Evolutionary conservation across 2,888 invertebrate genomes (phyloP).

Genomic region (Carterocephalus palaemon): DNA sequence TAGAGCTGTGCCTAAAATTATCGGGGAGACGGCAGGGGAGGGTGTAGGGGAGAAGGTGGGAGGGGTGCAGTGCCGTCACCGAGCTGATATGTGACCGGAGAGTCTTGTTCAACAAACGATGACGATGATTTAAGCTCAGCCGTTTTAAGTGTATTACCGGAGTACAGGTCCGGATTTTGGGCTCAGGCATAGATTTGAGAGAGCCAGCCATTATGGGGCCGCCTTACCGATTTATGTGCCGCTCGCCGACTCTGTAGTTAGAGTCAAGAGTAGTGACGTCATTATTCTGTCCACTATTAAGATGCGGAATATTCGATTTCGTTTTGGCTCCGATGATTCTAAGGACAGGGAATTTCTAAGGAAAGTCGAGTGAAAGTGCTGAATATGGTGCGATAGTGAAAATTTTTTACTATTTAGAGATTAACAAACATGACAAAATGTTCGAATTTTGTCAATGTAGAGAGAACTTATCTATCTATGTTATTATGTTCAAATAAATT

Average conservation of each 20-base stretch:
- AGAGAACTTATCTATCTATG: too few species aligned
- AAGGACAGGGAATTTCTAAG: too few species aligned
- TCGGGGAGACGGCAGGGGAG: slow-evolving; percentile 34
- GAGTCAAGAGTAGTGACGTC: slow-evolving; percentile 27
- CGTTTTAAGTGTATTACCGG: slow-evolving; percentile 78
- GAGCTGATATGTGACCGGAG: slow-evolving; percentile 77
- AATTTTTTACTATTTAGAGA: too few species aligned
- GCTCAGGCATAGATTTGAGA: slow-evolving; percentile 72
- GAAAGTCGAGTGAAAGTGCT: too few species aligned
- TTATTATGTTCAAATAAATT: too few species aligned
- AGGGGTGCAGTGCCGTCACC: slow-evolving; percentile 57
- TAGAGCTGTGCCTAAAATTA: slow-evolving; percentile 51
- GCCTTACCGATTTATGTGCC: slow-evolving; percentile 68
- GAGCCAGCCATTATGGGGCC: slow-evolving; percentile 64
- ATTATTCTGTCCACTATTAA: slow-evolving; percentile 25
- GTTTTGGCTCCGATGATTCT: too few species aligned
- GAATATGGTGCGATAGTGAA: too few species aligned
- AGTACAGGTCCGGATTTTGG: slow-evolving; percentile 74
- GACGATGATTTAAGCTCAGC: slow-evolving; percentile 78
- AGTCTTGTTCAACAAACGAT: slow-evolving; percentile 80
- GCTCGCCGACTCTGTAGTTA: slow-evolving; percentile 31
- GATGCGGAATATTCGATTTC: slow-evolving; percentile 23
- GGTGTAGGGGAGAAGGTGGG: slow-evolving; percentile 28
- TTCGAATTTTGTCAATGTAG: too few species aligned
- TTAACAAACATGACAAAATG: too few species aligned